These are phyloP conservation scores for Proisotoma minuta DNA, from an alignment of 2,888 invertebrate species.

Conservation along the genomic window DNA sequence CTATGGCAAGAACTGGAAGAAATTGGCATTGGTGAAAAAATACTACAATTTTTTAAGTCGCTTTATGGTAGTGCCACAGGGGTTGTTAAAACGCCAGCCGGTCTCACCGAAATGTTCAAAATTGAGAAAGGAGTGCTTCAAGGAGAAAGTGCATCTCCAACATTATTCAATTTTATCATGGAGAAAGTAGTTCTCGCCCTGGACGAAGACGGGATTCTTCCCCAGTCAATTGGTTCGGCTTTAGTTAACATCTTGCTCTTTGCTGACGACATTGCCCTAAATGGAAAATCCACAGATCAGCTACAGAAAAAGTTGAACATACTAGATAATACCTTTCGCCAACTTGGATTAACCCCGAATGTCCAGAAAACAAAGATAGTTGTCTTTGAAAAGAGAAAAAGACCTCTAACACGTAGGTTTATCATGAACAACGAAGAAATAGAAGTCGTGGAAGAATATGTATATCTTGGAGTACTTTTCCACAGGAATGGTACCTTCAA, in stretches of 20 bases:
- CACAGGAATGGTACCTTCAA: neutral
- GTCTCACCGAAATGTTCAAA: neutral
- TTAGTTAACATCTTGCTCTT: conserved; percentile 7
- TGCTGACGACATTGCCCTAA: conserved; percentile 14
- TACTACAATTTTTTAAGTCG: neutral
- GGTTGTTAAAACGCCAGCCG: neutral
- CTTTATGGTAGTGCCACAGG: neutral
- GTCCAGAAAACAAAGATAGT: conserved; percentile 12
- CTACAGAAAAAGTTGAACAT: conserved; percentile 11
- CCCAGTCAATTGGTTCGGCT: neutral
- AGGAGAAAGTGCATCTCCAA: neutral
- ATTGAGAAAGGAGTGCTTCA: neutral
- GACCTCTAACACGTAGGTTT: neutral
- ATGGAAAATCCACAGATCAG: neutral
- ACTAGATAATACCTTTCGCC: neutral
- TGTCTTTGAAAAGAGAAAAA: neutral
- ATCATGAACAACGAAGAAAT: neutral
- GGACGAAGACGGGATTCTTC: neutral
- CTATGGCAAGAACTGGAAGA: conserved; percentile 5
- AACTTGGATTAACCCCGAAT: neutral
- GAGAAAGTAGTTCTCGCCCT: neutral
- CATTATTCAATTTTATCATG: neutral
- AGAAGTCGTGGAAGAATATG: conserved; percentile 1
- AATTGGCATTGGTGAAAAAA: neutral
- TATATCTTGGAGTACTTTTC: conserved; percentile 9